Percentiles rank a stretch among this genome's conserved stretches.
phyloP scores from a whole-genome alignment of 53 echinoderm and acorn worm genomes.

The Arbacia lixula region DNA sequence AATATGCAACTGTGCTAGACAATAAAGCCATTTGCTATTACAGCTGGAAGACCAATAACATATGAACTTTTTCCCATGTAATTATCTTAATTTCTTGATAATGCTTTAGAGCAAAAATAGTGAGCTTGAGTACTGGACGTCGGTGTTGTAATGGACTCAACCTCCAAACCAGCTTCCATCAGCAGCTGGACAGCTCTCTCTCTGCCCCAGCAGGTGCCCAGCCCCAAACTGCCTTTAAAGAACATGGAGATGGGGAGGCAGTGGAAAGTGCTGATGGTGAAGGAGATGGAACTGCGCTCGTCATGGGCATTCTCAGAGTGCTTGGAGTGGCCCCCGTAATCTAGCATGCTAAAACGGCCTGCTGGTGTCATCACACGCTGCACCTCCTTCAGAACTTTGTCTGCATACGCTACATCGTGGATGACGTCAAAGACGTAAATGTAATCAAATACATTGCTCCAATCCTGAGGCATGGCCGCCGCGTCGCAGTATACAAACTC shows the following conservation, averaged over 20 bases:
- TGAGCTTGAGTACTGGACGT: neutral
- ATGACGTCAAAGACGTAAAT: conserved; percentile 65
- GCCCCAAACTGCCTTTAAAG: conserved; percentile 68
- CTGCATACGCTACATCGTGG: conserved; percentile 70
- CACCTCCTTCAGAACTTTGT: conserved; percentile 52
- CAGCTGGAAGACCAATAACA: neutral
- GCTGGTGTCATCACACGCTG: conserved; percentile 67
- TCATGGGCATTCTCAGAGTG: conserved; percentile 58
- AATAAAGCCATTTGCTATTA: neutral
- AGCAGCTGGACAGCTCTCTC: conserved; percentile 68
- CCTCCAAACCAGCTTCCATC: conserved; percentile 48
- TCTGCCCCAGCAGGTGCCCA: conserved; percentile 80
- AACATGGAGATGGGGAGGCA: conserved; percentile 82
- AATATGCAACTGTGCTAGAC: too few relatives aligned
- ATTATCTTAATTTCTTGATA: too few relatives aligned
- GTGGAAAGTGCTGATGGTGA: conserved; percentile 72
- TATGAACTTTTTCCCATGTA: neutral
- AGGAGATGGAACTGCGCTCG: conserved; percentile 2
- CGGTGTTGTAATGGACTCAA: conserved; percentile 37
- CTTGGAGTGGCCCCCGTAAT: conserved; percentile 52
- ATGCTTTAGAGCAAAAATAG: conserved; percentile 32
- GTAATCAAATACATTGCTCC: conserved; percentile 73
- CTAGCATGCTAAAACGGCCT: conserved; percentile 66
- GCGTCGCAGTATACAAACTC: conserved; percentile 70
- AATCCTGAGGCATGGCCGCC: conserved; percentile 47